These are phyloP conservation scores for Lutraria lutraria DNA, from an alignment of 2,888 invertebrate species.

Conservation along the genomic window DNA sequence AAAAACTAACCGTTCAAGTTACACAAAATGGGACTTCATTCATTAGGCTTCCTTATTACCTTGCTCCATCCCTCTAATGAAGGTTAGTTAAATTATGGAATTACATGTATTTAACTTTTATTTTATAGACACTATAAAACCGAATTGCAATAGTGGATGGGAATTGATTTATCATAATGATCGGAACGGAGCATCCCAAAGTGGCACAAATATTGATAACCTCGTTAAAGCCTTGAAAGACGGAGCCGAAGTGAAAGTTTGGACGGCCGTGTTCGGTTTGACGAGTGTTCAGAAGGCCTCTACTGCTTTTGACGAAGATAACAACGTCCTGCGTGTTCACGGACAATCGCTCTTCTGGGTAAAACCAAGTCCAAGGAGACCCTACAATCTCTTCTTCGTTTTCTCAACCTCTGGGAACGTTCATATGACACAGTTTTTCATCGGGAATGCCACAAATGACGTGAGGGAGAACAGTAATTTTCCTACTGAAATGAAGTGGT, in stretches of 20 bases:
- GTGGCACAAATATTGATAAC: background rate
- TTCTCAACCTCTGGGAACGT: conserved; percentile 11
- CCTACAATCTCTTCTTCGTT: background rate
- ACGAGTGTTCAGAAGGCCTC: conserved; percentile 4
- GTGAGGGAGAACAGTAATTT: background rate
- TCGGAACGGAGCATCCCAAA: background rate
- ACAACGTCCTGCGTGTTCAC: background rate
- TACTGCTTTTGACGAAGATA: background rate
- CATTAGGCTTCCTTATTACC: background rate
- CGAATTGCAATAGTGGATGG: background rate
- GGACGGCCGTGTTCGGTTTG: background rate
- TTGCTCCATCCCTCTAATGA: no score
- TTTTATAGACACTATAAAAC: no score
- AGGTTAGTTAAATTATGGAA: no score
- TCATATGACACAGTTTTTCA: conserved; percentile 24
- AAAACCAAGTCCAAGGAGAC: background rate
- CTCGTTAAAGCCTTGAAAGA: background rate
- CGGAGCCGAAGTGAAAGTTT: conserved; percentile 28
- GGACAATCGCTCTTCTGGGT: conserved; percentile 29
- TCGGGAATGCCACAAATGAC: background rate
- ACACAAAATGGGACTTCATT: background rate
- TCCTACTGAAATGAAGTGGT: conserved; percentile 23
- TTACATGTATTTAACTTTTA: no score
- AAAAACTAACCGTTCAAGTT: background rate
- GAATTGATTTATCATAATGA: background rate